phyloP scores from a whole-genome alignment of 2,797 vertebrate species.

The Chiloscyllium punctatum region DNA sequence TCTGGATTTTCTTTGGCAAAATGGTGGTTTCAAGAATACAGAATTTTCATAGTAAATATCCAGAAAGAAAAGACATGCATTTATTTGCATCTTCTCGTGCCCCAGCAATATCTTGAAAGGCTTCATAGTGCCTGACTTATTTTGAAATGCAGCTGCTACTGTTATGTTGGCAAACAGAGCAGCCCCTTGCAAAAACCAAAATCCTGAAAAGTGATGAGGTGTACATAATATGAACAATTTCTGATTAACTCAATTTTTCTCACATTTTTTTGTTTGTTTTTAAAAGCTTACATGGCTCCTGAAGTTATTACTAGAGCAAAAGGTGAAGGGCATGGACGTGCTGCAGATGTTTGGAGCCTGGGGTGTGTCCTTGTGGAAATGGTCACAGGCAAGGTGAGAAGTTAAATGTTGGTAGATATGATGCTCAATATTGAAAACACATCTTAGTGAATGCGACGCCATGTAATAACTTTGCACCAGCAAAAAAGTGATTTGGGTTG shows the following conservation, averaged over 20 bases:
- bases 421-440: background rate
- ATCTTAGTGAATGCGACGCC: background rate
- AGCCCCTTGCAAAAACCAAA: background rate
- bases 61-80: background rate
- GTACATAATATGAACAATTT: background rate
- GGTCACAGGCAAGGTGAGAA: slow-evolving; percentile 92
- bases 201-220: background rate
- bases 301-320: slow-evolving; percentile 97
- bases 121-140: background rate
- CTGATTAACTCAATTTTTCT: background rate
- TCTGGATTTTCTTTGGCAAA: background rate
- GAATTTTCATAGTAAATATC: background rate
- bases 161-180: background rate
- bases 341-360: slow-evolving; percentile 96
- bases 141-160: background rate
- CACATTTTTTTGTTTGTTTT: slow-evolving; percentile 39
- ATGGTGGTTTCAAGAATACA: background rate
- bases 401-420: background rate
- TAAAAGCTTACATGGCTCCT: slow-evolving; percentile 93
- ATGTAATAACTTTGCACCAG: background rate
- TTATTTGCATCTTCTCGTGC: background rate
- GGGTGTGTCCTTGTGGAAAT: slow-evolving; percentile 97
- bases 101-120: background rate
- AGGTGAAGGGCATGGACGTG: slow-evolving; percentile 92
- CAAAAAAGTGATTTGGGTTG: background rate